Percentiles rank a stretch among this genome's conserved stretches.
Conservation (phyloP, 2,797 vertebrate genomes). For the Balearica regulorum region DNA sequence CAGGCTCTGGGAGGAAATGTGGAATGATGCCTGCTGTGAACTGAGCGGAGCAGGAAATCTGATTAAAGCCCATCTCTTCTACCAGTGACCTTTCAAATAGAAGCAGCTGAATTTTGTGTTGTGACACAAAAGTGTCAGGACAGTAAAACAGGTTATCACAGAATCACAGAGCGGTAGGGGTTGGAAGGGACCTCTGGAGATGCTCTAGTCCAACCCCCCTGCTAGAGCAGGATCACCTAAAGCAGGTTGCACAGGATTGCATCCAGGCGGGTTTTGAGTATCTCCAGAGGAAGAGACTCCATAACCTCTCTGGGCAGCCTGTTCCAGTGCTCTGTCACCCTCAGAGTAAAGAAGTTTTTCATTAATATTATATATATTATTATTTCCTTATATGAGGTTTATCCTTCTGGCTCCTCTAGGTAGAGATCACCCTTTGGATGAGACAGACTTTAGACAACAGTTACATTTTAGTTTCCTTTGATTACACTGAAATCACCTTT, state of each 20-base stretch:
- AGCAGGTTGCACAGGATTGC: no score
- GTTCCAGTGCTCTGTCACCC: no score
- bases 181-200: no score
- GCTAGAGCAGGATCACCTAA: no score
- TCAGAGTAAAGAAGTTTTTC: no score
- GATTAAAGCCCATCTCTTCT: not conserved
- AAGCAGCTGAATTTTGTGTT: not conserved
- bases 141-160: not conserved
- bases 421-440: not conserved
- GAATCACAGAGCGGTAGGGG: no score
- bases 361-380: no score
- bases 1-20: not conserved
- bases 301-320: no score
- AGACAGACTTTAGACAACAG: not conserved
- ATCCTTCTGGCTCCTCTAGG: not conserved
- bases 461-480: not conserved
- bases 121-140: not conserved
- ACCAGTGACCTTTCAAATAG: not conserved
- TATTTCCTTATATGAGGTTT: no score
- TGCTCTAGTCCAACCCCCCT: no score
- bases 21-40: not conserved
- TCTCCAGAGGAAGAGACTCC: no score
- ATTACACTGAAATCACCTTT: not conserved
- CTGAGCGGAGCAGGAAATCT: rapidly evolving
- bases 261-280: no score